Evolutionary conservation across 2,797 vertebrate species (phyloP).

Genomic region (Tadarida brasiliensis): DNA sequence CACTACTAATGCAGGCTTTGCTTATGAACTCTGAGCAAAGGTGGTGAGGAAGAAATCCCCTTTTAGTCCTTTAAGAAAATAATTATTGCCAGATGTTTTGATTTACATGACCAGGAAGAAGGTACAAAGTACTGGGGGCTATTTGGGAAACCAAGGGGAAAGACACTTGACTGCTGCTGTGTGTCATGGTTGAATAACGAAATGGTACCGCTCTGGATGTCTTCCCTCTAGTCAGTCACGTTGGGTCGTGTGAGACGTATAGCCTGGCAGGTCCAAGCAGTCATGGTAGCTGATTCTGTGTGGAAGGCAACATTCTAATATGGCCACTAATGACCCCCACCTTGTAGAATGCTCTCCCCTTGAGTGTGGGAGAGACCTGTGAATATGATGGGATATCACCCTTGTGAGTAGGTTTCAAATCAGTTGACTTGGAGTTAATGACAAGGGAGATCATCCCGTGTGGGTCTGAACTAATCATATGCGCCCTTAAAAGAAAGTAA

Average conservation of each 20-base stretch:
- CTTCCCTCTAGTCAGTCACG: not conserved
- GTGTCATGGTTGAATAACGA: not conserved
- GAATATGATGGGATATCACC: not conserved
- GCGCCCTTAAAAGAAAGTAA: not conserved
- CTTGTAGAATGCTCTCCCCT: not conserved
- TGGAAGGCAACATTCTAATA: not conserved
- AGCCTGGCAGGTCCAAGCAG: not conserved
- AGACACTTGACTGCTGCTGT: not conserved
- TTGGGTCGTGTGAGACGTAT: not conserved
- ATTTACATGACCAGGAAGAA: not conserved
- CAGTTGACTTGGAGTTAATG: not conserved
- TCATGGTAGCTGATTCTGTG: not conserved
- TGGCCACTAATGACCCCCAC: not conserved
- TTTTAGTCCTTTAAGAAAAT: constrained; percentile 14
- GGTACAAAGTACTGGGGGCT: not conserved
- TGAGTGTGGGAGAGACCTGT: not conserved
- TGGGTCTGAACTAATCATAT: not conserved
- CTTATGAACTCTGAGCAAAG: not conserved
- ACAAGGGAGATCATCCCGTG: not conserved
- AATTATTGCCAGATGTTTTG: not conserved
- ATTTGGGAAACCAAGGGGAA: not conserved
- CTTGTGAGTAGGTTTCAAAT: constrained; percentile 15
- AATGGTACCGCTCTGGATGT: not conserved
- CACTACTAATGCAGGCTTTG: not conserved
- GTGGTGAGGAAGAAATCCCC: not conserved